Evolutionary conservation across 2,113 vertebrate genomes (phyloP), one percentile per base, ranked within the genome.

Genomic region (Catharus fuscescens): DNA sequence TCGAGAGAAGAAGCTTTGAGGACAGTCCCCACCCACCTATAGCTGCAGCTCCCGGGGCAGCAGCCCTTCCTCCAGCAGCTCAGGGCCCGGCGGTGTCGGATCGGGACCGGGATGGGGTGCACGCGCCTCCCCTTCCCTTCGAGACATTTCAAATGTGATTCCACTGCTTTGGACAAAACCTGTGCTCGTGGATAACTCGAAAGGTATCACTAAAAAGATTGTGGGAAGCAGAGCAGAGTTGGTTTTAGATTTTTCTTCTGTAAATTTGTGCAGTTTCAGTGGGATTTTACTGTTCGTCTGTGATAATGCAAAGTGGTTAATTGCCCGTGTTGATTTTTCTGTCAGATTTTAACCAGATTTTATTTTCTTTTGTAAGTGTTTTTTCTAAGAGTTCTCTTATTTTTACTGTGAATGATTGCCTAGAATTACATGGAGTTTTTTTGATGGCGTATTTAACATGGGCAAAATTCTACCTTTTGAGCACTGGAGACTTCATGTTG

Each of bases 11-110:
- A 99, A 48, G 99, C 99, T 90, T 79, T 99, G 96, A 97, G 98
- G 97, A 99, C 99, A 4, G 98, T 99, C 23, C 99, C 99, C 12
- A 62, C 97, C 74, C 98, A 99, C 96, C 97, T 98, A 92, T 99
- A 98, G 98, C 96, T 86, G 25, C 74, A 7, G 61, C 26, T 21
- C 56, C 5, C 0, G 48, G 79, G 73, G 53, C 4, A 1, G 82
- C 89, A 76, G 78, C 95, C 91, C 85, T 47, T 40, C 72, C 69
- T 78, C n/a, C 85, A 72, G 73, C 73, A 57, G 92, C 95, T 95
- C 94, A 82, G 96, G 93, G 60, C 76, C 80, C 10, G 21, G 52
- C 52, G 61, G 69, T 26, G 18, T 56, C 8, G 2, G 69, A 36
- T 48, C 4, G 2, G n/a, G 61, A 28, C 8, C 9, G 52, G 52